Evolutionary conservation across 2,888 invertebrate species (phyloP), one percentile per base, ranked within the genome.

Genomic region (Synanthedon formicaeformis): DNA sequence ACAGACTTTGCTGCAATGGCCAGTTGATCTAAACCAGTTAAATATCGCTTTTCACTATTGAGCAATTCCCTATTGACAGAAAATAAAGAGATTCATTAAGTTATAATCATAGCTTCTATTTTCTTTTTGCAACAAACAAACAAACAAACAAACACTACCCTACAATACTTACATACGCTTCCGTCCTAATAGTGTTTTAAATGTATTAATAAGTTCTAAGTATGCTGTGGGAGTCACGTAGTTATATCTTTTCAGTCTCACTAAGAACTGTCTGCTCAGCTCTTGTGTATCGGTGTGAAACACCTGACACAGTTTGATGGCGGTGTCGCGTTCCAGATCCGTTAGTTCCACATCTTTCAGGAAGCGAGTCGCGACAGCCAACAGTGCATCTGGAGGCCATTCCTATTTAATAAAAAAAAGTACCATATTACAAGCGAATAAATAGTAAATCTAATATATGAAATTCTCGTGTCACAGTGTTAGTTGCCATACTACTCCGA

Each of bases 201-300:
- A 98, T 40, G 96, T 96, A 67, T 92, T 94, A 59, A 98, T 96
- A 67, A 97, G 89, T 69, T 97, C 97, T 60, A 97, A 84, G 72
- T 97, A 98, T 0, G 96, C 97, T 0, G 96, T 97, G 0, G 97
- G 97, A 0, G 97, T 97, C 0, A 97, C 96, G 73, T 97, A 97
- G 73, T 94, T 96, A 63, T 90, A 90, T 58, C 97, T 88, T 55
- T 91, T 92, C 53, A 96, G 79, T 4, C 85, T 65, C 14, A 78
- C 57, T n/a, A 77, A 61, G 73, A 92, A 95, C 66, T 92, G 90
- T 0, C 80, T 75, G 0, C 95, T 93, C 40, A 96, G 77, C 5
- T 76, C 77, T 72, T 94, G 92, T 0, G 96, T 96, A 27, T 96
- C 93, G 0, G 92, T 92, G 76, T 97, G 97, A 78, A 97, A 97